phyloP scores from a whole-genome alignment of 1,140 invertebrate species.

The Helicoverpa armigera region DNA sequence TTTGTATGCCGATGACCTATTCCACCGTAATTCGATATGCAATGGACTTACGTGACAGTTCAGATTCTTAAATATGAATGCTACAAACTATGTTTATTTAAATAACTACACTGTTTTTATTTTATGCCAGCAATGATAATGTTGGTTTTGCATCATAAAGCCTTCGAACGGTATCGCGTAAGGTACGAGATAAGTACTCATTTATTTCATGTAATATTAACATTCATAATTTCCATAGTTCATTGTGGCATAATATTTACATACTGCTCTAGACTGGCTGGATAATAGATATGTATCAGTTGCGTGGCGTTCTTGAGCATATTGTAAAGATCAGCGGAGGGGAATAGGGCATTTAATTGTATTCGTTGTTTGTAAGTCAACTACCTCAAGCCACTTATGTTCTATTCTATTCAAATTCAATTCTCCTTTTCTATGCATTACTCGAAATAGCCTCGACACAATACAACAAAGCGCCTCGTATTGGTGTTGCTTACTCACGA shows the following conservation, averaged over 20 bases:
- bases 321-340: conserved; percentile 43
- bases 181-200: conserved; percentile 32
- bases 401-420: conserved; percentile 25
- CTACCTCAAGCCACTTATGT: conserved; percentile 4
- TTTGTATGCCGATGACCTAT: conserved; percentile 56
- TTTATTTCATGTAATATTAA: conserved; percentile 34
- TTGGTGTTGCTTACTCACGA: conserved; percentile 16
- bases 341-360: conserved; percentile 39
- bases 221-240: conserved; percentile 34
- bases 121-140: conserved; percentile 13
- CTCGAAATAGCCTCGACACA: conserved; percentile 27
- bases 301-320: conserved; percentile 5
- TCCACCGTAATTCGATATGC: conserved; percentile 46
- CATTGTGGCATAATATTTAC: conserved; percentile 25
- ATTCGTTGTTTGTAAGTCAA: conserved; percentile 26
- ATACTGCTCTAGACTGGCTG: conserved; percentile 7
- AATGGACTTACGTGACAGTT: neutral
- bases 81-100: neutral
- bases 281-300: conserved; percentile 43
- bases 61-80: neutral
- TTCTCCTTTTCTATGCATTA: conserved; percentile 7
- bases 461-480: conserved; percentile 17
- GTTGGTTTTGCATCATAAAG: conserved; percentile 30
- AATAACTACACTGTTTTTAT: conserved; percentile 7
- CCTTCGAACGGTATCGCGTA: conserved; percentile 28